A percentile compares a stretch with the other conserved stretches of the same genome.
Conservation (phyloP, 37 sponge, comb jelly and placozoan genomes). For the Cliona cf. orientalis region DNA sequence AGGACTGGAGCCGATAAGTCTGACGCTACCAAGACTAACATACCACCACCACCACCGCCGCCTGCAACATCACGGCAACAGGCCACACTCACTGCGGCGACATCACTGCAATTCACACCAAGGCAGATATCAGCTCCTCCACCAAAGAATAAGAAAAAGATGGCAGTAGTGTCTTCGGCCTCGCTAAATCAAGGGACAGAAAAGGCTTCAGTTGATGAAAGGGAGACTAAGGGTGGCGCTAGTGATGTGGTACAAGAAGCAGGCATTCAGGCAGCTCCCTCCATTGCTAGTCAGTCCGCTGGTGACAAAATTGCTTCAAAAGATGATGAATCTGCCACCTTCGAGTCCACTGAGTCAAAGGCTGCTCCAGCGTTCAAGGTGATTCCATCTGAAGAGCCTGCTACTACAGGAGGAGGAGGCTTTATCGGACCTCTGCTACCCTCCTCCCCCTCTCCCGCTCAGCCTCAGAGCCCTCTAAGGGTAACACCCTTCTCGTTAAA, state of each 20-base stretch:
- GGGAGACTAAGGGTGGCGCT: background rate
- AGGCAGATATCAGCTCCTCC: constrained; percentile 27
- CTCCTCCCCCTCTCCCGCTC: background rate
- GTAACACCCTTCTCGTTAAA: constrained; percentile 15
- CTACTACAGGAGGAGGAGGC: no score
- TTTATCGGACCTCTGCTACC: background rate
- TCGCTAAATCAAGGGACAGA: background rate
- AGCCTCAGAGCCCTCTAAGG: background rate
- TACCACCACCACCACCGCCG: background rate
- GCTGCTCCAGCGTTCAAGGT: background rate
- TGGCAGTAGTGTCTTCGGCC: background rate
- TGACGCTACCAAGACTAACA: no score
- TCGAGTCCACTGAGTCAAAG: background rate
- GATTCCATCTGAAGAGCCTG: background rate
- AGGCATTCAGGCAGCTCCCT: background rate
- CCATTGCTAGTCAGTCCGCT: background rate
- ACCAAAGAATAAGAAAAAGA: constrained; percentile 6
- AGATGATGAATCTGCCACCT: no score
- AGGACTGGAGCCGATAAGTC: background rate
- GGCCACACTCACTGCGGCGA: background rate
- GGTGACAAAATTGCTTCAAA: no score
- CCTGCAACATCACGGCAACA: background rate
- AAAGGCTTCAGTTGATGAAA: no score
- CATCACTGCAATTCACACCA: constrained; percentile 20
- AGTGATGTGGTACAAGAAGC: background rate